These are phyloP conservation scores for Horisme vitalbata DNA, from an alignment of 2,888 invertebrate species.

Conservation along the genomic window DNA sequence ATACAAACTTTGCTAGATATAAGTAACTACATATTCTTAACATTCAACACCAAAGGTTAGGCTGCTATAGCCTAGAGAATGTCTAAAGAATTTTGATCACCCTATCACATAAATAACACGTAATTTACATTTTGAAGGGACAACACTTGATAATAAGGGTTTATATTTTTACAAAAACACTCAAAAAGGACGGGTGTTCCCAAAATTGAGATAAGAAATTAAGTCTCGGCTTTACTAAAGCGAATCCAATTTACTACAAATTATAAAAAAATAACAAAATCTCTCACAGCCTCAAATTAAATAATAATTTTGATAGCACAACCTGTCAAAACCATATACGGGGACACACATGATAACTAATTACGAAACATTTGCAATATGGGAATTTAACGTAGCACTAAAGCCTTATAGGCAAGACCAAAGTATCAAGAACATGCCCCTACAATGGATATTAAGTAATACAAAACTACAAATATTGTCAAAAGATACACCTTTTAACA, in stretches of 20 bases:
- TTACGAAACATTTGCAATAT: constrained; percentile 34
- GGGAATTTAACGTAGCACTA: constrained; percentile 25
- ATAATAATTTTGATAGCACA: constrained; percentile 58
- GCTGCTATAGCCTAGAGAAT: constrained; percentile 1
- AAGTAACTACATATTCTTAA: too few species aligned
- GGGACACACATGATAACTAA: constrained; percentile 25
- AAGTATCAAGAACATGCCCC: constrained; percentile 15
- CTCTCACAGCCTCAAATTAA: constrained; percentile 75
- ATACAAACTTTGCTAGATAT: too few species aligned
- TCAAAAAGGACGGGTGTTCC: constrained; percentile 64
- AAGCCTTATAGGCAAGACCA: constrained; percentile 26
- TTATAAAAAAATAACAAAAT: constrained; percentile 53
- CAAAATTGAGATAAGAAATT: constrained; percentile 7
- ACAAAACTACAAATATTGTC: constrained; percentile 18
- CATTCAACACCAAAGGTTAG: too few species aligned
- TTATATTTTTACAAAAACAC: constrained; percentile 34
- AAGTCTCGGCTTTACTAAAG: constrained; percentile 15
- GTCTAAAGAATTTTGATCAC: background rate
- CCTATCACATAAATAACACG: constrained; percentile 1
- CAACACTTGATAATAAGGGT: background rate
- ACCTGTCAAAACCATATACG: constrained; percentile 28
- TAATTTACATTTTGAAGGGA: constrained; percentile 1
- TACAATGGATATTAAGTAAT: constrained; percentile 8
- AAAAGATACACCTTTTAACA: constrained; percentile 11
- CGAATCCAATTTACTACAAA: constrained; percentile 20